Base-by-base conservation (phyloP, 2,113 vertebrate genomes). In the Macaca fascicularis region DNA sequence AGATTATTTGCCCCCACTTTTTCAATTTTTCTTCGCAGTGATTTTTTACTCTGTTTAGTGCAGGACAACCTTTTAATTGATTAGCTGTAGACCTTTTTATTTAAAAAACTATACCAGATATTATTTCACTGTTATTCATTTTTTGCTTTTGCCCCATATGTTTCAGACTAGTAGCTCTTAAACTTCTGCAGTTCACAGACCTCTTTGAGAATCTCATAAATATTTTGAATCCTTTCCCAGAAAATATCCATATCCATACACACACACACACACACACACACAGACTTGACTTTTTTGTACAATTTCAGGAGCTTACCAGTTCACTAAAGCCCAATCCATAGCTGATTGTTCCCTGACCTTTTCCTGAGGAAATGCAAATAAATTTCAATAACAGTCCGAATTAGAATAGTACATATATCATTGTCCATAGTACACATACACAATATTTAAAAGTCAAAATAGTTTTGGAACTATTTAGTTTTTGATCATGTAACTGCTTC, bases 111-210 rank as follows among this genome's bases (percentile, higher is more conserved):
- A 9, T 59, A 64, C 38, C 13, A n/a, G 6, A 55, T 23, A 40
- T 52, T 5, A 40, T 38, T 85, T 93, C 1, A 74, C 7, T 67
- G 27, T 43, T 84, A 38, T 45, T 93, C 52, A 38, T 14, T 64
- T 70, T 94, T 93, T 22, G 57, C 27, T 93, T 92, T 84, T 90
- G 25, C 45, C 38, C 80, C 75, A 25, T 5, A 30, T 89, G 17
- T 95, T 97, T 59, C 27, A 91, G 30, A 89, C 38, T 13, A 94
- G 69, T 57, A 55, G 8, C 88, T 97, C 84, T 94, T 82, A 93
- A 97, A 69, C 8, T 45, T 89, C 55, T 87, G 25, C 76, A 8
- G 32, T 72, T 93, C 50, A 50, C 1, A 70, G 57, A 1, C 3
- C 55, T 1, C 6, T 90, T 52, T 72, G 12, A 72, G 57, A 85